Evolutionary conservation across 2,797 vertebrate genomes (phyloP), one percentile per base, ranked within the genome.

Genomic region (Sphaeramia orbicularis): DNA sequence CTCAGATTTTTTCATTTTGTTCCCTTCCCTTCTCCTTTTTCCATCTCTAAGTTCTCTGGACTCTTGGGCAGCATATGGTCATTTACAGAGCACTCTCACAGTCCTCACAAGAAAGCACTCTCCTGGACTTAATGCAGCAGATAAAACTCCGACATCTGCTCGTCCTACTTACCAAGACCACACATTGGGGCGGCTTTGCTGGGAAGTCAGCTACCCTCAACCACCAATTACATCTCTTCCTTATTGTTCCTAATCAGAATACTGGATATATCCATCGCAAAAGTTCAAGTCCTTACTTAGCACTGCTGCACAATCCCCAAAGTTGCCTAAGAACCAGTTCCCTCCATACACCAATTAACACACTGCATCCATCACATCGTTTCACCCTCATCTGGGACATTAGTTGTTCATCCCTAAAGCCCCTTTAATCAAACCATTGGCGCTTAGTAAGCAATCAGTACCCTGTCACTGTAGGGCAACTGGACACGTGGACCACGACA

Each of bases 71-170:
- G 51, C 90, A 92, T 90, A 89, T 90, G 86, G 85, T 61, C 24
- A n/a, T 82, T 80, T 74, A 60, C 69, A 44, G 56, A 58, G 54
- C 53, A 52, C 59, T 74, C 69, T 58, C 12, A 2, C 69, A 64
- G 79, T 71, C 80, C 87, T 87, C 82, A 71, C 58, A 88, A 86
- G 76, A 62, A 89, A 81, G 77, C 83, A 88, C 79, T 86, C 83
- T 85, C 70, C 69, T 89, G 86, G 88, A 92, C 85, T 92, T 91
- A 90, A 91, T 85, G 82, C 86, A 78, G 86, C 81, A 83, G 80
- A 94, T 92, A 87, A 90, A 83, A 80, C 86, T 76, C 85, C 83
- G 83, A 93, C 93, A 94, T 94, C 93, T 94, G 94, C 76, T 90
- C 40, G 79, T 75, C 91, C 92, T 90, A 92, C 89, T 92, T 93